A percentile compares a stretch with the other conserved stretches of the same genome.
These are phyloP conservation scores for Scolopax bukidnonensis DNA, from an alignment of 2,797 vertebrate genomes.

Conservation along the genomic window DNA sequence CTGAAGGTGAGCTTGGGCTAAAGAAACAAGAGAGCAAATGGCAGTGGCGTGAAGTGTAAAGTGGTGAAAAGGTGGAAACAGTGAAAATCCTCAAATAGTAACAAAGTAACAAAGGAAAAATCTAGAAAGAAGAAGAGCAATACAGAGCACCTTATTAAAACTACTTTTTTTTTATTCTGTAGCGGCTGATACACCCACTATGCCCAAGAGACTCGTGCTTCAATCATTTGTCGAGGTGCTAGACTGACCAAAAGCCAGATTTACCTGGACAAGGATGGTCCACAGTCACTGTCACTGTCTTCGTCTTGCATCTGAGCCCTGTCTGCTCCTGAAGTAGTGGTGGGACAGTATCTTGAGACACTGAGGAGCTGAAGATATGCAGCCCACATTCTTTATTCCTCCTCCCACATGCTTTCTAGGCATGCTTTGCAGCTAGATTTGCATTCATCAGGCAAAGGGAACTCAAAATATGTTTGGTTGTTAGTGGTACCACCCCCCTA, in stretches of 20 bases:
- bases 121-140: background rate
- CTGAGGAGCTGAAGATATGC: background rate
- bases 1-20: background rate
- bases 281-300: background rate
- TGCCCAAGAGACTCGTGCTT: background rate
- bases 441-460: background rate
- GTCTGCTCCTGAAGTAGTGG: background rate
- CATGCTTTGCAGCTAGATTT: background rate
- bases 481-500: background rate
- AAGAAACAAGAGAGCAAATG: background rate
- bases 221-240: background rate
- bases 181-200: fast-evolving
- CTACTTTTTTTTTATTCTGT: background rate
- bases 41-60: background rate
- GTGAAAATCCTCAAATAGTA: background rate
- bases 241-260: background rate
- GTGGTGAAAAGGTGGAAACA: background rate
- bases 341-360: background rate
- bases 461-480: background rate
- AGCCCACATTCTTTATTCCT: background rate
- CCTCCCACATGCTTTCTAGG: background rate
- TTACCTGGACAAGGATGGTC: background rate
- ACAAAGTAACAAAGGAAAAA: background rate
- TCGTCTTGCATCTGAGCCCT: background rate
- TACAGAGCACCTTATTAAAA: background rate